Conservation (phyloP, 2,888 invertebrate genomes). For the Caradrina clavipalpis region DNA sequence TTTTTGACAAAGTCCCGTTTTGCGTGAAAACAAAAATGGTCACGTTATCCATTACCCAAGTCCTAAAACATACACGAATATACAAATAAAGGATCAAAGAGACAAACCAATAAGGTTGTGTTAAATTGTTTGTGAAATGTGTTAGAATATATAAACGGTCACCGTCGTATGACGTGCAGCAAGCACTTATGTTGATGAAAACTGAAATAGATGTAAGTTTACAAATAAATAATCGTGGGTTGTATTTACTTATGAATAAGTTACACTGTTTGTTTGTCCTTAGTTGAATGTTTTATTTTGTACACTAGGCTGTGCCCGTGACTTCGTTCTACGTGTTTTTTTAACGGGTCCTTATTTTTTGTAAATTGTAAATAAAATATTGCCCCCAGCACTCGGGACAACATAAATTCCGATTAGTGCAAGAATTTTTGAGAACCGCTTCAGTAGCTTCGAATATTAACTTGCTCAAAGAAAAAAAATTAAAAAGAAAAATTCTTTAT, state of each 20-base stretch:
- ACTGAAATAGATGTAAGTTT: conserved; percentile 36
- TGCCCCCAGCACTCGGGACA: too few species aligned
- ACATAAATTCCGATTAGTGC: too few species aligned
- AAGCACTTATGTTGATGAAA: conserved; percentile 42
- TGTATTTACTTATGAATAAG: conserved; percentile 21
- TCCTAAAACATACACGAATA: conserved; percentile 30
- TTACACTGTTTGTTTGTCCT: conserved; percentile 21
- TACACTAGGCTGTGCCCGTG: background rate
- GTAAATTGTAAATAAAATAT: too few species aligned
- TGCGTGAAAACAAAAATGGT: too few species aligned
- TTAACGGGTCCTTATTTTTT: too few species aligned
- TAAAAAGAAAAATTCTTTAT: too few species aligned
- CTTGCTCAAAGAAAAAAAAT: too few species aligned
- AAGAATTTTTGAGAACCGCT: too few species aligned
- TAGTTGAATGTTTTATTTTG: background rate
- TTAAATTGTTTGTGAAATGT: conserved; percentile 41
- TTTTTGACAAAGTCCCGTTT: too few species aligned
- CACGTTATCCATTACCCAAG: too few species aligned
- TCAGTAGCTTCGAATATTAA: too few species aligned
- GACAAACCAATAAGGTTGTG: conserved; percentile 50
- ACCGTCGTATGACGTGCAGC: background rate
- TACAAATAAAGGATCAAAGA: conserved; percentile 54
- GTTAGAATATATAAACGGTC: conserved; percentile 46
- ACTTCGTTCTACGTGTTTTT: too few species aligned
- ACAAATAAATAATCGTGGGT: conserved; percentile 31